phyloP scores from a whole-genome alignment of 2,888 invertebrate genomes.

The Anodontia alba region DNA sequence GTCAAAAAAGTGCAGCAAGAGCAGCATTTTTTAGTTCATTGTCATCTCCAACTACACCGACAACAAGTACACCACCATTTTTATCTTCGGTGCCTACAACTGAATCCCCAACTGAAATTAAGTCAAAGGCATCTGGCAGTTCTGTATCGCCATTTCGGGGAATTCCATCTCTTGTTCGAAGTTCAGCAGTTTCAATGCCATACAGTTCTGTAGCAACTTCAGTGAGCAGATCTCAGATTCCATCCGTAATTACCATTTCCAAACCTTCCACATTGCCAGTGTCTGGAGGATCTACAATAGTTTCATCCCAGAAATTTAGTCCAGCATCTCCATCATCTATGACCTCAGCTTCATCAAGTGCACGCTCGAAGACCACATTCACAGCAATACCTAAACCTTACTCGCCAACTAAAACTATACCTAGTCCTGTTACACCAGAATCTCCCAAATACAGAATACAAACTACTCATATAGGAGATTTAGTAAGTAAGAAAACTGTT shows the following conservation, averaged over 20 bases:
- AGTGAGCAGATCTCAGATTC: conserved; percentile 26
- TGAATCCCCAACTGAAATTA: conserved; percentile 55
- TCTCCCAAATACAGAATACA: conserved; percentile 56
- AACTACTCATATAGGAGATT: conserved; percentile 40
- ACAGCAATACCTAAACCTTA: conserved; percentile 61
- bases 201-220: conserved; percentile 42
- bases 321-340: conserved; percentile 51
- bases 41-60: conserved; percentile 70
- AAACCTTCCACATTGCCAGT: conserved; percentile 59
- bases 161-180: conserved; percentile 48
- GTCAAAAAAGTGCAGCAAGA: conserved; percentile 70
- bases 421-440: conserved; percentile 60
- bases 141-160: conserved; percentile 30
- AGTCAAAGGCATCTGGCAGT: conserved; percentile 32
- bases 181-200: conserved; percentile 51
- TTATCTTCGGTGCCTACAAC: conserved; percentile 14
- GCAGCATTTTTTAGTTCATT: conserved; percentile 76
- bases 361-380: conserved; percentile 41
- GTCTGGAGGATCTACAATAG: conserved; percentile 31
- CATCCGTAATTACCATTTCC: conserved; percentile 12
- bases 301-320: conserved; percentile 55
- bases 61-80: conserved; percentile 43
- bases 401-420: conserved; percentile 53
- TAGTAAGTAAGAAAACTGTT: conserved; percentile 5
- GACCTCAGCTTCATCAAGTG: conserved; percentile 11